Evolutionary conservation across 2,888 invertebrate species (phyloP), one percentile per base, ranked within the genome.

Genomic region (Diogma glabrata): DNA sequence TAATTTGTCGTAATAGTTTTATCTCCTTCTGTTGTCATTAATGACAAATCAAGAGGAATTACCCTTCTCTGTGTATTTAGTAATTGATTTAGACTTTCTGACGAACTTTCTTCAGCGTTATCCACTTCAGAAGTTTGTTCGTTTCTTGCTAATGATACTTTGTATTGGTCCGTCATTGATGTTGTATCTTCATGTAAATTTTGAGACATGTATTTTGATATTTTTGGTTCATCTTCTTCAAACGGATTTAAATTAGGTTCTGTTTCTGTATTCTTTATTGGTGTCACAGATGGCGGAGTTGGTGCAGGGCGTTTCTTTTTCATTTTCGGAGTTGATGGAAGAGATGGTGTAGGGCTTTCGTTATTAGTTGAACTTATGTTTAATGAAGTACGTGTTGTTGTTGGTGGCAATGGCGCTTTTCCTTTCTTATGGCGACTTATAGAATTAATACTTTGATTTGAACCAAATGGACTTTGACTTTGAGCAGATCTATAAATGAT

Each of bases 251-350:
- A 10, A 28, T 6, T n/a, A 22, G 43, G 14, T 22, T 7, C 10
- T 17, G 47, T 12, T 7, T 47, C 26, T 17, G 22, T 9, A 17
- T 5, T 16, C 19, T 24, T 26, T 10, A 17, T 2, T 47, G 47
- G 46, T 9, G 46, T 47, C 38, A 26, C 55, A 24, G 56, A 53
- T 1, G 79, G 80, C 10, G 82, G 82, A 10, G 75, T 75, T 1
- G 86, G 85, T 1, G 85, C 85, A 6, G 75, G 76, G 43, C 79
- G 78, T 52, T 75, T 73, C 65, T 84, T 84, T 51, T 78, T 73
- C 47, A 73, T 62, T 50, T 72, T 73, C 30, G 64, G 65, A 52
- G 72, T 72, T 2, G 71, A 67, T 12, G 19, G 22, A 7, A 14
- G 30, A 7, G 48, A 48, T n/a, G 43, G 23, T 20, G 43, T 43